Conservation (phyloP, 2,113 vertebrate species). For the Bujurquina vittata region DNA sequence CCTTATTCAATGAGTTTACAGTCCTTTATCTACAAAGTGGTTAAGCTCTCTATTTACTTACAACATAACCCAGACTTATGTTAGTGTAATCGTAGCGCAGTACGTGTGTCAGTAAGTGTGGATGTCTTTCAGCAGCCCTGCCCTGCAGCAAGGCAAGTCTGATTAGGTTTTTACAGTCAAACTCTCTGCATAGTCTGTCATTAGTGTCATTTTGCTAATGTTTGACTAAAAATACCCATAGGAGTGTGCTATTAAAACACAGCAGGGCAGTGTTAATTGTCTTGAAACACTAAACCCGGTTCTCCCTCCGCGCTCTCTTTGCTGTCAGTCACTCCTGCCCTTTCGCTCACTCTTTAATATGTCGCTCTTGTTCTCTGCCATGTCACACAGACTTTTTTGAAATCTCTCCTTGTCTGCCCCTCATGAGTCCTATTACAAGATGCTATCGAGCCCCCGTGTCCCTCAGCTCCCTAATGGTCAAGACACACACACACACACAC, state of each 20-base stretch:
- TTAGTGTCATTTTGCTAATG: conserved; percentile 71
- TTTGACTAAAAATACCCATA: conserved; percentile 67
- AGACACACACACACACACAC: conserved; percentile 11
- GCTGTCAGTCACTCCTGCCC: conserved; percentile 51
- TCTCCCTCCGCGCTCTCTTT: conserved; percentile 16
- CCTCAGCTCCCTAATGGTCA: conserved; percentile 41
- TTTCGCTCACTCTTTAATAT: conserved; percentile 47
- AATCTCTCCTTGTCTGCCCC: conserved; percentile 29
- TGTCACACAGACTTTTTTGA: conserved; percentile 40
- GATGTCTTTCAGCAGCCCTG: conserved; percentile 47
- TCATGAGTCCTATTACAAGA: conserved; percentile 65
- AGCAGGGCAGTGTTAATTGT: conserved; percentile 58
- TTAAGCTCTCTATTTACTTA: conserved; percentile 40
- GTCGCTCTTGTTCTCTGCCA: conserved; percentile 54
- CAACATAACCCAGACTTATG: conserved; percentile 42
- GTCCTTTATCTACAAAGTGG: conserved; percentile 2
- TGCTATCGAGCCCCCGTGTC: conserved; percentile 55
- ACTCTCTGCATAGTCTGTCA: conserved; percentile 45
- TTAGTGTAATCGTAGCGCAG: conserved; percentile 24
- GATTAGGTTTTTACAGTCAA: conserved; percentile 57
- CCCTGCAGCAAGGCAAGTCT: conserved; percentile 50
- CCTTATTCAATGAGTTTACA: conserved; percentile 7
- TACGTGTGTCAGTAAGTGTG: conserved; percentile 12
- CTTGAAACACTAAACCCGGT: conserved; percentile 51
- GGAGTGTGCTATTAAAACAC: conserved; percentile 55